A percentile compares a stretch with the other conserved stretches of the same genome.
These are phyloP conservation scores for Sorex araneus DNA, from an alignment of 2,113 vertebrate genomes.

Conservation along the genomic window DNA sequence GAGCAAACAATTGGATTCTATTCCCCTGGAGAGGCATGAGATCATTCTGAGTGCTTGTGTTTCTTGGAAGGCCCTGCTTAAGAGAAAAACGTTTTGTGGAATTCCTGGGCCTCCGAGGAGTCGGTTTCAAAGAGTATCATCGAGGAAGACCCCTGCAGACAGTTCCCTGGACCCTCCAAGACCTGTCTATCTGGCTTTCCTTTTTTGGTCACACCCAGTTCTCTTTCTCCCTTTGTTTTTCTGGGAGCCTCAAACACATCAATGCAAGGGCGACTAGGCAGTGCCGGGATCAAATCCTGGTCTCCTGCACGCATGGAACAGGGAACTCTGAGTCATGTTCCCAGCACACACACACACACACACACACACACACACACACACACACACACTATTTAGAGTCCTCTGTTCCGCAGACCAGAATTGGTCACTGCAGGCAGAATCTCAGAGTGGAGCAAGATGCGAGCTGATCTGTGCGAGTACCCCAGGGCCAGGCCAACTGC, in stretches of 20 bases:
- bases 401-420: not conserved
- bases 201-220: too few species aligned
- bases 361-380: too few species aligned
- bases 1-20: slow-evolving; percentile 63
- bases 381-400: too few species aligned
- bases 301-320: too few species aligned
- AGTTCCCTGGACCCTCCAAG: too few species aligned
- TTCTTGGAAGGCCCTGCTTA: slow-evolving; percentile 15
- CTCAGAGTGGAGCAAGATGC: not conserved
- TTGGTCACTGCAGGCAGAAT: not conserved
- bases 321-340: too few species aligned
- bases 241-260: too few species aligned
- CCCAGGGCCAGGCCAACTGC: not conserved
- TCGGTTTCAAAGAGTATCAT: not conserved
- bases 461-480: not conserved
- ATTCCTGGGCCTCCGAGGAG: not conserved
- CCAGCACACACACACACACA: not conserved
- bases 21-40: slow-evolving; percentile 56
- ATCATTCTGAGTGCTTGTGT: slow-evolving; percentile 56
- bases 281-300: too few species aligned
- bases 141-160: slow-evolving; percentile 1
- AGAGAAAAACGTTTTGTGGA: slow-evolving; percentile 33
- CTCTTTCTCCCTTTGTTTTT: too few species aligned
- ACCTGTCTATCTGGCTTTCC: too few species aligned
- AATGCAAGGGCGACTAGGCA: too few species aligned